Percentiles rank a stretch among this genome's conserved stretches.
Conservation (phyloP, 2,113 vertebrate species). For the Physeter macrocephalus region DNA sequence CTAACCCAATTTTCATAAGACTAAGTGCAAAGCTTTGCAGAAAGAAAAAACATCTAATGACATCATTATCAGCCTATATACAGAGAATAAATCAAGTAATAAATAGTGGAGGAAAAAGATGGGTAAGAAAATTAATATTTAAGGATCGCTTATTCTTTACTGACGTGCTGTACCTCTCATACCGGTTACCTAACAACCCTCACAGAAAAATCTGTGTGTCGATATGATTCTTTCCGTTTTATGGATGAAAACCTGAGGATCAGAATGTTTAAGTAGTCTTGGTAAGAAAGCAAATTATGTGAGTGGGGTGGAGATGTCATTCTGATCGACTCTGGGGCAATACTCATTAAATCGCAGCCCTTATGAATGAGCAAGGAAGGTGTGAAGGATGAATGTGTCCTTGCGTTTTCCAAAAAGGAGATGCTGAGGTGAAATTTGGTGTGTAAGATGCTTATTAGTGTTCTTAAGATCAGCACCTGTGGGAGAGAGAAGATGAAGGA, state of each 20-base stretch:
- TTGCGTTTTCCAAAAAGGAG: neutral
- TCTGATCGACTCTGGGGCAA: neutral
- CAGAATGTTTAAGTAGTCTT: neutral
- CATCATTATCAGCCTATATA: neutral
- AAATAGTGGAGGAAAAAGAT: neutral
- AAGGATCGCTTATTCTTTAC: neutral
- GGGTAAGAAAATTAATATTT: neutral
- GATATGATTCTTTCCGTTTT: neutral
- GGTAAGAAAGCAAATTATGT: neutral
- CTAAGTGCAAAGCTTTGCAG: neutral
- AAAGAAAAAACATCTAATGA: neutral
- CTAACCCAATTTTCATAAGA: neutral
- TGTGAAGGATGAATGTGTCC: neutral
- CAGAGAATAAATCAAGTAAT: neutral
- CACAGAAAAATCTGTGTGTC: neutral
- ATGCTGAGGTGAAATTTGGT: neutral
- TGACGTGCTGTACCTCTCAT: neutral
- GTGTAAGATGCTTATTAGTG: neutral
- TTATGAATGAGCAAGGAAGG: neutral
- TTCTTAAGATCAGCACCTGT: neutral
- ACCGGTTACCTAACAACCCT: neutral
- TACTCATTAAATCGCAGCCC: neutral
- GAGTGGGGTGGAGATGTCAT: neutral
- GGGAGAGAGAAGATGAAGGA: neutral
- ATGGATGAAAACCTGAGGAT: neutral